Evolutionary conservation across 1,140 invertebrate species (phyloP).

Genomic region (Panonychus citri): DNA sequence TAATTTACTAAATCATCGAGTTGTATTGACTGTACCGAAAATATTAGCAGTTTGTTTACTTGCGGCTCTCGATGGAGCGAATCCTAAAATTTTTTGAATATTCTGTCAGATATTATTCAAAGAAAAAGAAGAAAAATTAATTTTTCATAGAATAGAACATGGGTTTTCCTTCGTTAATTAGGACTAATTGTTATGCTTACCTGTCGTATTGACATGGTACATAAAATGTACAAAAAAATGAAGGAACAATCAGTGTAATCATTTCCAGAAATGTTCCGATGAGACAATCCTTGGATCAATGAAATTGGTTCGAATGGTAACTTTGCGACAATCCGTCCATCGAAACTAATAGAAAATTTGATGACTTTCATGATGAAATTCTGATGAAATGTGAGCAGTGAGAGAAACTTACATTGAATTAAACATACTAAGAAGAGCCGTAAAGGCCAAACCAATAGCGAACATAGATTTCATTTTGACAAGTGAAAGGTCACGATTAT

Average conservation of each 20-base stretch:
- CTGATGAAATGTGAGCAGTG: neutral
- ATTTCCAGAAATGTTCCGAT: slow-evolving; percentile 80
- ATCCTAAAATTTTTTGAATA: slow-evolving; percentile 89
- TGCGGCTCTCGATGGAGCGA: slow-evolving; percentile 83
- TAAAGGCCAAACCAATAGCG: slow-evolving; percentile 87
- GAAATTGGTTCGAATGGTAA: slow-evolving; percentile 87
- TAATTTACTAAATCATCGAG: neutral
- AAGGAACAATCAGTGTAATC: slow-evolving; percentile 99
- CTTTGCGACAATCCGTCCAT: slow-evolving; percentile 88
- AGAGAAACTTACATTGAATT: slow-evolving; percentile 69
- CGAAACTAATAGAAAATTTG: slow-evolving; percentile 45
- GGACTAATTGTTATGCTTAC: slow-evolving; percentile 36
- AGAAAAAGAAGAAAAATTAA: too few species aligned
- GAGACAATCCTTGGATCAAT: slow-evolving; percentile 87
- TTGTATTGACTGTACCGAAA: slow-evolving; percentile 5
- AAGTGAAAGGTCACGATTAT: slow-evolving; percentile 85
- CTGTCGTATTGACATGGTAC: slow-evolving; percentile 91
- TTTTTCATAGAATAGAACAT: too few species aligned
- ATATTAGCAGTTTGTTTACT: slow-evolving; percentile 66
- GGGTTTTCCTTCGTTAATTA: too few species aligned
- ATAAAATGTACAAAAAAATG: slow-evolving; percentile 95
- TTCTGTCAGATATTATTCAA: slow-evolving; percentile 57
- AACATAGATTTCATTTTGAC: slow-evolving; percentile 99
- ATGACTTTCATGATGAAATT: neutral
- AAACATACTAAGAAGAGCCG: slow-evolving; percentile 91